phyloP scores from a whole-genome alignment of 2,113 vertebrate species.

The Hymenochirus boettgeri region DNA sequence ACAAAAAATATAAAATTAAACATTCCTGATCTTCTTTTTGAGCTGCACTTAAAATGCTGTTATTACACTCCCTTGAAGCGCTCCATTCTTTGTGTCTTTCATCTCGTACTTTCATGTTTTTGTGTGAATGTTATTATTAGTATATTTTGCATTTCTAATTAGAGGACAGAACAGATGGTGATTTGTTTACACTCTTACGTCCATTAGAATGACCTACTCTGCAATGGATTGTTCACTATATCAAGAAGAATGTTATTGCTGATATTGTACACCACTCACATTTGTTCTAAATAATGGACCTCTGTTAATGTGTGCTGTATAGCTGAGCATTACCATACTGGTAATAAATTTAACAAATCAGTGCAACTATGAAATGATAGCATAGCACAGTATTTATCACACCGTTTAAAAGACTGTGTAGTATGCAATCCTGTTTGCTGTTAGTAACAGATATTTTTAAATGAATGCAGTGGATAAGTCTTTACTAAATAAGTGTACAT shows the following conservation, averaged over 20 bases:
- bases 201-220: conserved; percentile 35
- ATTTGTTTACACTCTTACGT: conserved; percentile 29
- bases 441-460: conserved; percentile 28
- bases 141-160: conserved; percentile 36
- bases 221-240: conserved; percentile 37
- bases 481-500: conserved; percentile 5
- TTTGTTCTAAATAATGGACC: conserved; percentile 37
- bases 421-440: conserved; percentile 17
- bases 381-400: conserved; percentile 30
- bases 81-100: background rate
- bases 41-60: background rate
- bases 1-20: too few species aligned
- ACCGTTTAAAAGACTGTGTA: conserved; percentile 21
- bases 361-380: conserved; percentile 31
- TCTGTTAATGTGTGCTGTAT: conserved; percentile 10
- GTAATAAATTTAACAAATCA: conserved; percentile 32
- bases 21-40: too few species aligned
- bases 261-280: conserved; percentile 13
- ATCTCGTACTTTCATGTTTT: conserved; percentile 24
- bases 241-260: conserved; percentile 32
- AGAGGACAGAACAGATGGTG: conserved; percentile 38
- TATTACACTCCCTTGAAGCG: background rate
- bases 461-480: conserved; percentile 10
- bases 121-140: conserved; percentile 12
- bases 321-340: conserved; percentile 6